Conservation (phyloP, 2,113 vertebrate genomes). For the Cryptotis parvus region DNA sequence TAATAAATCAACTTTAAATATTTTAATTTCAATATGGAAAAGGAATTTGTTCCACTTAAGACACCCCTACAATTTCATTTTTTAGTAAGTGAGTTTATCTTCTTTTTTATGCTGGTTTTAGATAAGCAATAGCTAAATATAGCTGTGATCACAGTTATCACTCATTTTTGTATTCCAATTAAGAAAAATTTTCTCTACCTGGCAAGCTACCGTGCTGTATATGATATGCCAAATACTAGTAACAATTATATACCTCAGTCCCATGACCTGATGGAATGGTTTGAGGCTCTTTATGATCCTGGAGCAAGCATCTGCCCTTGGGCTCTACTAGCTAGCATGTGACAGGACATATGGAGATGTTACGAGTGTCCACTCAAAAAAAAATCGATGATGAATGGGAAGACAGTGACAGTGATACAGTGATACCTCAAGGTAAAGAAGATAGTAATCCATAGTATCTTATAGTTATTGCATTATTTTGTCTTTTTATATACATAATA, state of each 20-base stretch:
- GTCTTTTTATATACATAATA: not conserved
- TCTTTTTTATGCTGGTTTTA: not conserved
- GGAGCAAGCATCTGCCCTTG: no score
- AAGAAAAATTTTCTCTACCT: no score
- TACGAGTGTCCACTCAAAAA: no score
- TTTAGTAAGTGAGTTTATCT: not conserved
- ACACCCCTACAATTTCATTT: not conserved
- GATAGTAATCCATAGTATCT: not conserved
- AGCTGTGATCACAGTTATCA: not conserved
- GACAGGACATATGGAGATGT: no score
- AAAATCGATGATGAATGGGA: no score
- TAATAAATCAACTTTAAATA: slow-evolving; percentile 22
- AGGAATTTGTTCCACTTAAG: not conserved
- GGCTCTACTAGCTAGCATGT: no score
- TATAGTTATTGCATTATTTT: not conserved
- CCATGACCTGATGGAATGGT: no score
- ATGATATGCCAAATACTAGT: no score
- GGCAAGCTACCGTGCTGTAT: no score
- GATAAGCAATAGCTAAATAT: not conserved
- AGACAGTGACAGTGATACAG: no score
- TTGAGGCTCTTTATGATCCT: no score
- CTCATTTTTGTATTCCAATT: not conserved
- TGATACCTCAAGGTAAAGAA: not conserved
- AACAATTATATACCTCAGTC: no score
- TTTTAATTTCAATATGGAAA: slow-evolving; percentile 15